These are phyloP conservation scores for Aleiodes alternator DNA, from an alignment of 2,888 invertebrate species.

Conservation along the genomic window DNA sequence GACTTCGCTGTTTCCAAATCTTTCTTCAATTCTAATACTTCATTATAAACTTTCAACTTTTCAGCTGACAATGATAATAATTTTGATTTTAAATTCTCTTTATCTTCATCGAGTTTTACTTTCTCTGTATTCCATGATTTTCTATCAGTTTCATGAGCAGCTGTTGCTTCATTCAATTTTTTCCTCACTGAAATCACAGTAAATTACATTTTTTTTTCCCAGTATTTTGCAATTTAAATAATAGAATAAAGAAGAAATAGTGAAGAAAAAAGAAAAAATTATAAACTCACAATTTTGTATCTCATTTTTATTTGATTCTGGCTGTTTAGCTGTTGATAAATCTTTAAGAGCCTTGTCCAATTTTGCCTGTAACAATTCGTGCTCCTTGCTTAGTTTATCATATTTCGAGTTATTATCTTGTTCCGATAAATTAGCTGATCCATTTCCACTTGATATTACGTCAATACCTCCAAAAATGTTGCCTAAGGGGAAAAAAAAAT, in stretches of 20 bases:
- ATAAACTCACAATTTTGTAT: conserved; percentile 57
- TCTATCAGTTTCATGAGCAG: conserved; percentile 65
- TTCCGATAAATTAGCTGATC: conserved; percentile 57
- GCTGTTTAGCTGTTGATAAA: conserved; percentile 76
- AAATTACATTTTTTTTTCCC: conserved; percentile 38
- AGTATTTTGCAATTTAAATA: conserved; percentile 42
- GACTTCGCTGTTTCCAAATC: conserved; percentile 79
- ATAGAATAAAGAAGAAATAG: background rate
- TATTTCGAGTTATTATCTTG: conserved; percentile 64
- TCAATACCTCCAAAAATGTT: conserved; percentile 48
- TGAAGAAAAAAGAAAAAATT: background rate
- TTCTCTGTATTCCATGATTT: conserved; percentile 77
- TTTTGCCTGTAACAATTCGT: conserved; percentile 69
- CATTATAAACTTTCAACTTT: conserved; percentile 79
- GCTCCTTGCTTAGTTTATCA: conserved; percentile 68
- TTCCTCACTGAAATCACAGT: conserved; percentile 72
- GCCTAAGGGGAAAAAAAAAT: background rate
- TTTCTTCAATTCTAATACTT: conserved; percentile 78
- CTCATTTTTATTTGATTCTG: conserved; percentile 71
- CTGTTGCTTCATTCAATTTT: conserved; percentile 77
- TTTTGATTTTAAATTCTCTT: conserved; percentile 76
- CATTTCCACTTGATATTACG: conserved; percentile 65
- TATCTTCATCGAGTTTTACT: conserved; percentile 75
- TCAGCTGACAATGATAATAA: conserved; percentile 75
- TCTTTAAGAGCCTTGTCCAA: conserved; percentile 66